Evolutionary conservation across 2,113 vertebrate genomes (phyloP).

Genomic region (Chrysochloris asiatica): DNA sequence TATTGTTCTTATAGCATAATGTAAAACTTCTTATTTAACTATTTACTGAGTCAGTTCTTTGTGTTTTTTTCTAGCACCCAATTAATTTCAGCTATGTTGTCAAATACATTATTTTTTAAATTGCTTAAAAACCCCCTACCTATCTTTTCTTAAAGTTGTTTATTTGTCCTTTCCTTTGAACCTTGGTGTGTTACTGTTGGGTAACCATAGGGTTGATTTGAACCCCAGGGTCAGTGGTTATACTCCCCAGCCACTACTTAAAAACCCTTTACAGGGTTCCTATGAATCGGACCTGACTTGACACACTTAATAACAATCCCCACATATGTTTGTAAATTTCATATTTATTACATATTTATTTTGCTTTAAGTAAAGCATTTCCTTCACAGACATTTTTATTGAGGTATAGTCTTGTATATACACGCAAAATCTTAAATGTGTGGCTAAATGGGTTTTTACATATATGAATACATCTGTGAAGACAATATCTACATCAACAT

Average conservation of each 20-base stretch:
- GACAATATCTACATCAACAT: background rate
- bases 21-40: background rate
- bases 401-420: background rate
- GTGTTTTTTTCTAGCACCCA: constrained; percentile 1
- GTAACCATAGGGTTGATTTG: too few relatives aligned
- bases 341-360: background rate
- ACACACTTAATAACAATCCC: too few relatives aligned
- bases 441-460: background rate
- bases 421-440: background rate
- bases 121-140: background rate
- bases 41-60: background rate
- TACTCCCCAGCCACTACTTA: too few relatives aligned
- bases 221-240: too few relatives aligned
- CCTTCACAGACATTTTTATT: background rate
- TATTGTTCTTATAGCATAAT: background rate
- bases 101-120: background rate
- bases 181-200: too few relatives aligned
- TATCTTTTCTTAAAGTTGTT: background rate
- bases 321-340: background rate
- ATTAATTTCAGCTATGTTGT: background rate
- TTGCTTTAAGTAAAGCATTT: background rate
- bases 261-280: too few relatives aligned
- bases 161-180: background rate
- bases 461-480: background rate
- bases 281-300: too few relatives aligned